A percentile compares a stretch with the other conserved stretches of the same genome.
Evolutionary conservation across 2,113 vertebrate species (phyloP).

Genomic region (Petromus typicus): DNA sequence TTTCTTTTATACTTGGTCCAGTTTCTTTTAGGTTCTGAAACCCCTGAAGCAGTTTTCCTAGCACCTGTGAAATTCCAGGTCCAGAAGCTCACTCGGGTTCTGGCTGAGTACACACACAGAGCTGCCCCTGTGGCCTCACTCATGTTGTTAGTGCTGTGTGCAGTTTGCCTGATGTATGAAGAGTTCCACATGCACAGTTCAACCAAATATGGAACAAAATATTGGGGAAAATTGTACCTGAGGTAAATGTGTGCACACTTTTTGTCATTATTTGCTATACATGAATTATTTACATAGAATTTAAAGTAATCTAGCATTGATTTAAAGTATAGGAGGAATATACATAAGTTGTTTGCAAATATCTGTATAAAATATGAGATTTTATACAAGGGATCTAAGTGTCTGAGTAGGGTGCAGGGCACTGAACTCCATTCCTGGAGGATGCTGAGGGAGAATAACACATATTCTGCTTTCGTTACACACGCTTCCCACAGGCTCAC

Average conservation of each 20-base stretch:
- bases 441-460: background rate
- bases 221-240: background rate
- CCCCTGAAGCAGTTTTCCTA: background rate
- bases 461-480: background rate
- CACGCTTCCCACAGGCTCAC: background rate
- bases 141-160: background rate
- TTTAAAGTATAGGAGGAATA: background rate
- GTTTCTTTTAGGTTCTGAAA: constrained; percentile 1
- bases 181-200: background rate
- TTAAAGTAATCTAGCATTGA: background rate
- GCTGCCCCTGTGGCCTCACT: background rate
- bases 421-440: background rate
- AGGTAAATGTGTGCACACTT: background rate
- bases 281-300: background rate
- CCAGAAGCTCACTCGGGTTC: background rate
- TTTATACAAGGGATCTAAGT: background rate
- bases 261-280: background rate
- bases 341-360: background rate
- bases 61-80: background rate
- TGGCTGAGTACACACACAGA: background rate
- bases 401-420: background rate
- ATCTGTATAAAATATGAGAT: background rate
- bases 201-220: background rate
- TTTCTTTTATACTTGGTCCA: background rate
- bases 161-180: background rate